Percentiles rank a stretch among this genome's conserved stretches.
These are phyloP conservation scores for Agrochola lota DNA, from an alignment of 2,888 invertebrate genomes.

Conservation along the genomic window DNA sequence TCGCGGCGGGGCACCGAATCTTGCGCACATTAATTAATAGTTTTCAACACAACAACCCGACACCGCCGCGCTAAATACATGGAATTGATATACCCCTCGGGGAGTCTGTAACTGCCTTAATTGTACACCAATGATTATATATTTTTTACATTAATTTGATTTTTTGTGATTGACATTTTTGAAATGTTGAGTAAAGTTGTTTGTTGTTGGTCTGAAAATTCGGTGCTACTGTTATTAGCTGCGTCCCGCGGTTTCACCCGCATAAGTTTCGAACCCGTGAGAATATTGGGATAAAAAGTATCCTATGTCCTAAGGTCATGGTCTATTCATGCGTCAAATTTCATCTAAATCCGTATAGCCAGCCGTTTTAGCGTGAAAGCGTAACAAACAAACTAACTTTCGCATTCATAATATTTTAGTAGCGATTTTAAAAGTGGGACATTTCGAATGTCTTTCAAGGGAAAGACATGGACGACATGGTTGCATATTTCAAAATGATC, in stretches of 20 bases:
- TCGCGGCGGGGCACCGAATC: conserved; percentile 77
- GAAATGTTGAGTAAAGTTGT: conserved; percentile 17
- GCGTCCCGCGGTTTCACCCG: too few relatives aligned
- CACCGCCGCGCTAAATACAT: conserved; percentile 74
- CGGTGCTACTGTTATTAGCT: conserved; percentile 14
- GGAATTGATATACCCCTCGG: conserved; percentile 74
- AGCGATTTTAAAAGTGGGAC: too few relatives aligned
- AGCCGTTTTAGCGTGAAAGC: too few relatives aligned
- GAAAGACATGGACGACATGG: not conserved
- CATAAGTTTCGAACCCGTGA: too few relatives aligned
- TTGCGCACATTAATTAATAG: conserved; percentile 81
- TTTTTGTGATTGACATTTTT: conserved; percentile 64
- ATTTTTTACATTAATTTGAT: conserved; percentile 59
- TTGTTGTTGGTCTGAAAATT: conserved; percentile 15
- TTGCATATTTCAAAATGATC: not conserved
- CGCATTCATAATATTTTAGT: too few relatives aligned
- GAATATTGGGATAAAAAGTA: too few relatives aligned
- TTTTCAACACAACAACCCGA: conserved; percentile 71
- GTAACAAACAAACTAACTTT: too few relatives aligned
- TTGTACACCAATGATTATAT: conserved; percentile 69
- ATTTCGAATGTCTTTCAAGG: too few relatives aligned
- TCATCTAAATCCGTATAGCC: too few relatives aligned
- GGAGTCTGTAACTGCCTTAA: conserved; percentile 77
- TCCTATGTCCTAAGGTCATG: too few relatives aligned
- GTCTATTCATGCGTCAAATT: too few relatives aligned